Percentiles rank a stretch among this genome's conserved stretches.
These are phyloP conservation scores for Capitulum mitella DNA, from an alignment of 2,888 invertebrate genomes.

Conservation along the genomic window DNA sequence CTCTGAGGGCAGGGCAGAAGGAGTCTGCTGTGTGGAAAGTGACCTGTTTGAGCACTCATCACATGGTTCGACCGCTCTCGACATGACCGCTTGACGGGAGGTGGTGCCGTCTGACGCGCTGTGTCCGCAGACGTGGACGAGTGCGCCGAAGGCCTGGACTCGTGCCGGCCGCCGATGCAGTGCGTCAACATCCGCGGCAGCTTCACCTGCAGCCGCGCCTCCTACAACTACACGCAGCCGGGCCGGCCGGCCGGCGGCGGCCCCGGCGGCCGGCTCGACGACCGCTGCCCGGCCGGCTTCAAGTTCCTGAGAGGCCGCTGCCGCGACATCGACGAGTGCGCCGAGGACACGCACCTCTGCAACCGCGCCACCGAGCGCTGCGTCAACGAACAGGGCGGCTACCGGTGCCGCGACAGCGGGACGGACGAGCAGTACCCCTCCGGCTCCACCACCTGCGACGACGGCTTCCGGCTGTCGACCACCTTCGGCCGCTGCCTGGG, in stretches of 20 bases:
- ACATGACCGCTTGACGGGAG: conserved; percentile 36
- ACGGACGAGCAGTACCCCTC: too few species aligned
- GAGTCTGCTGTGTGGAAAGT: too few species aligned
- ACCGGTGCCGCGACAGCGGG: conserved; percentile 42
- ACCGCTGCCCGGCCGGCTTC: conserved; percentile 31
- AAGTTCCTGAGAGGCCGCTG: conserved; percentile 38
- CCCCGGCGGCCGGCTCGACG: not conserved
- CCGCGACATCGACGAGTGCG: conserved; percentile 44
- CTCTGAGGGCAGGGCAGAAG: conserved; percentile 42
- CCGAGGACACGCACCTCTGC: conserved; percentile 40
- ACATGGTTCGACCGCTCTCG: too few species aligned
- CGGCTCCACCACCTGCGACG: not conserved
- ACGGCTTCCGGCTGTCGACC: not conserved
- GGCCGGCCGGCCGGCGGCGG: conserved; percentile 44
- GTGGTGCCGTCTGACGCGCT: not conserved
- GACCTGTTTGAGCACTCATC: too few species aligned
- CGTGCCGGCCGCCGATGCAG: conserved; percentile 34
- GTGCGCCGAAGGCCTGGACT: conserved; percentile 28
- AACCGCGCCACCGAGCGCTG: conserved; percentile 44
- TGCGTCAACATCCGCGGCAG: conserved; percentile 35
- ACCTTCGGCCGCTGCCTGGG: not conserved
- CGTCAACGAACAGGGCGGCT: conserved; percentile 49
- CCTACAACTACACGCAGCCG: conserved; percentile 26
- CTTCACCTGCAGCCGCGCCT: conserved; percentile 33
- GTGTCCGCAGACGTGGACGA: conserved; percentile 34